These are phyloP conservation scores for Sialia sialis DNA, from an alignment of 2,113 vertebrate genomes.

Conservation along the genomic window DNA sequence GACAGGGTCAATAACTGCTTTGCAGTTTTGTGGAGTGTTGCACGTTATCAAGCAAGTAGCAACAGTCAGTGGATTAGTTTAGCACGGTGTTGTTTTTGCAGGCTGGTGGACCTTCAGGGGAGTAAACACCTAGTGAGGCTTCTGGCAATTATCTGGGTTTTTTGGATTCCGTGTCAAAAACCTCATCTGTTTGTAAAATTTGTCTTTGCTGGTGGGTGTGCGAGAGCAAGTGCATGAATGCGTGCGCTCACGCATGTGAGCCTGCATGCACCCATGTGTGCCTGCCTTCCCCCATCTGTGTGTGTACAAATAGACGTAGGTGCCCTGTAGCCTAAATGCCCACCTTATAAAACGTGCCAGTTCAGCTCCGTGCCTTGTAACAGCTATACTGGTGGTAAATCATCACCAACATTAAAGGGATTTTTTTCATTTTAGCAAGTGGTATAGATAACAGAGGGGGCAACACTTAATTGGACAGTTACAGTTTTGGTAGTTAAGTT, in stretches of 20 bases:
- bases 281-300: background rate
- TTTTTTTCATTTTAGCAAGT: slow-evolving; percentile 41
- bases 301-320: background rate
- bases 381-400: slow-evolving; percentile 12
- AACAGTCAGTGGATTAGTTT: slow-evolving; percentile 68
- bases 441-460: slow-evolving; percentile 59
- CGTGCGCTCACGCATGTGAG: slow-evolving; percentile 9
- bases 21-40: slow-evolving; percentile 77
- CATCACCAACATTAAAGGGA: background rate
- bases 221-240: background rate
- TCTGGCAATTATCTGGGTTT: background rate
- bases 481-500: slow-evolving; percentile 67
- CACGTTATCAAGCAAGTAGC: slow-evolving; percentile 73
- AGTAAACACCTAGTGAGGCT: slow-evolving; percentile 58
- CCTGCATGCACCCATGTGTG: background rate
- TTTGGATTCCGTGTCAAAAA: slow-evolving; percentile 47
- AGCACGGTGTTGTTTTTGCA: slow-evolving; percentile 52
- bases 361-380: background rate
- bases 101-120: slow-evolving; percentile 52
- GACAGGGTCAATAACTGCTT: slow-evolving; percentile 90
- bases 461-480: slow-evolving; percentile 60
- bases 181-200: slow-evolving; percentile 57
- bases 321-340: background rate
- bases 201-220: slow-evolving; percentile 11
- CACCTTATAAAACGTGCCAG: background rate